Evolutionary conservation across 2,113 vertebrate genomes (phyloP).

Genomic region (Phyllostomus hastatus): DNA sequence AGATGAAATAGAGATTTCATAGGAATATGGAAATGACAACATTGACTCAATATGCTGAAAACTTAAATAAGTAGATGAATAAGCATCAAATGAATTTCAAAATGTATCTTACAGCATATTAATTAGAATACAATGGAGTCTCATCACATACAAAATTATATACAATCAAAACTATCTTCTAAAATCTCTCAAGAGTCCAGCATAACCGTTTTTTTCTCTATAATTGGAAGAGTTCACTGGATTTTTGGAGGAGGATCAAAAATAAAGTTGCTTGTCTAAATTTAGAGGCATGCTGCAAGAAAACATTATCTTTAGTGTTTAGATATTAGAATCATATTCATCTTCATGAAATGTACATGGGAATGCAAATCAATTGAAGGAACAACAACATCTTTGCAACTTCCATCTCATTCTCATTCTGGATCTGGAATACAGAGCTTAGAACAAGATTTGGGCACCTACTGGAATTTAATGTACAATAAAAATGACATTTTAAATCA

Average conservation of each 20-base stretch:
- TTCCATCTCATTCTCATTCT: background rate
- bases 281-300: background rate
- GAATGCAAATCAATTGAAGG: background rate
- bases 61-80: background rate
- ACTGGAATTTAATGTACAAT: background rate
- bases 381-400: background rate
- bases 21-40: background rate
- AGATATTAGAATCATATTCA: background rate
- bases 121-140: background rate
- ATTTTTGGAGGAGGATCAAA: background rate
- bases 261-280: background rate
- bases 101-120: background rate
- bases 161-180: background rate
- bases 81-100: background rate
- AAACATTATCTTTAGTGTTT: background rate
- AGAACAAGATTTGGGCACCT: background rate
- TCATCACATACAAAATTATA: background rate
- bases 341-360: background rate
- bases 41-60: background rate
- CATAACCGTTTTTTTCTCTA: background rate
- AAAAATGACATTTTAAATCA: slow-evolving; percentile 3
- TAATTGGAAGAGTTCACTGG: background rate
- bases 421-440: background rate
- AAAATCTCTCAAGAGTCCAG: background rate
- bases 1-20: background rate